These are phyloP conservation scores for Acholoe squamosa DNA, from an alignment of 2,888 invertebrate genomes.

Conservation along the genomic window DNA sequence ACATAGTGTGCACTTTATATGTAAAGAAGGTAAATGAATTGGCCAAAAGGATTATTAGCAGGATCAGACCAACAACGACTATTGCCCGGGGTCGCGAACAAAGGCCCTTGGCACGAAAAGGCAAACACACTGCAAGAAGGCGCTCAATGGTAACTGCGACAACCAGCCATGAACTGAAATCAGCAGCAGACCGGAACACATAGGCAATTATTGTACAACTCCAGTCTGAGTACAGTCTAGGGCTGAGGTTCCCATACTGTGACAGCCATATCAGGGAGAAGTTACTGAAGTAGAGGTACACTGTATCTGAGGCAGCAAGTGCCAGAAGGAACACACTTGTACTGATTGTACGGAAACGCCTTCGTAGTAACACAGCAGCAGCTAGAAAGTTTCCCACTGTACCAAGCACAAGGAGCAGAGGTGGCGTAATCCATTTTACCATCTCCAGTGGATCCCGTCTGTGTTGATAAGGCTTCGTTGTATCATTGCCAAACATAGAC, in stretches of 20 bases:
- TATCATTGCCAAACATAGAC: neutral
- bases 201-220: constrained; percentile 1
- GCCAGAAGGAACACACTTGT: constrained; percentile 32
- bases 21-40: constrained; percentile 54
- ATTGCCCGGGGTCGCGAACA: constrained; percentile 12
- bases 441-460: neutral
- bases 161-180: constrained; percentile 39
- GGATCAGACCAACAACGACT: neutral
- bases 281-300: constrained; percentile 34
- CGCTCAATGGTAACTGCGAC: constrained; percentile 45
- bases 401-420: neutral
- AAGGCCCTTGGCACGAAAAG: neutral
- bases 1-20: constrained; percentile 5
- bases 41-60: neutral
- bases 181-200: constrained; percentile 6
- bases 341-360: constrained; percentile 30
- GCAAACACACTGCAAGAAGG: constrained; percentile 26
- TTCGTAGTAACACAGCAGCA: constrained; percentile 20
- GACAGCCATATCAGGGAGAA: constrained; percentile 24
- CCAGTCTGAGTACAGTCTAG: constrained; percentile 20
- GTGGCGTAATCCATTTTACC: neutral
- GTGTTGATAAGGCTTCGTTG: neutral
- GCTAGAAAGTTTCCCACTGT: constrained; percentile 24
- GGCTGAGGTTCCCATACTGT: neutral
- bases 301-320: constrained; percentile 20